These are phyloP conservation scores for Brachionus koreanus DNA, from an alignment of 1,140 invertebrate species.

Conservation along the genomic window DNA sequence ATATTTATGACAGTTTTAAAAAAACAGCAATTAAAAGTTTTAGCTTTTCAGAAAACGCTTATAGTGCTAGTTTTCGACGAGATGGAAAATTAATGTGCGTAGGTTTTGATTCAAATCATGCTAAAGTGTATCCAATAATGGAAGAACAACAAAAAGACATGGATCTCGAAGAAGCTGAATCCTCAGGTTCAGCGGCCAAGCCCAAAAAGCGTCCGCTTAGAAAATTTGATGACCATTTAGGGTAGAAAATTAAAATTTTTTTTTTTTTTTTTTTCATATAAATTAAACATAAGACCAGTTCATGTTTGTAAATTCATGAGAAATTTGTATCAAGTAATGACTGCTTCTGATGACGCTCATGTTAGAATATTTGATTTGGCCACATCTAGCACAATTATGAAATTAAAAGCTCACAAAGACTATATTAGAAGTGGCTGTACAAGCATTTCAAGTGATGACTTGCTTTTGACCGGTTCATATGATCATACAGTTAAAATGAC, in stretches of 20 bases:
- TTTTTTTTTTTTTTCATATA: slow-evolving; percentile 46
- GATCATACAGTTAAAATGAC: slow-evolving; percentile 84
- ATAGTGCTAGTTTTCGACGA: slow-evolving; percentile 74
- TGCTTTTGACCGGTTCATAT: slow-evolving; percentile 70
- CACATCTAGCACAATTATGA: slow-evolving; percentile 68
- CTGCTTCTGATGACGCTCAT: slow-evolving; percentile 90
- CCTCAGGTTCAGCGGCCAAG: background rate
- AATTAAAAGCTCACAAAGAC: slow-evolving; percentile 68
- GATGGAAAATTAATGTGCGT: slow-evolving; percentile 78
- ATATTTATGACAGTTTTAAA: slow-evolving; percentile 83
- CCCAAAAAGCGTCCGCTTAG: slow-evolving; percentile 33
- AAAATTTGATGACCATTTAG: slow-evolving; percentile 43
- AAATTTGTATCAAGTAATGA: slow-evolving; percentile 73
- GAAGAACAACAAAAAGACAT: slow-evolving; percentile 66
- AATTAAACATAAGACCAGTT: slow-evolving; percentile 63
- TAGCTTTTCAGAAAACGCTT: slow-evolving; percentile 78
- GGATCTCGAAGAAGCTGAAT: slow-evolving; percentile 55
- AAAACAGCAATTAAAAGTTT: slow-evolving; percentile 77
- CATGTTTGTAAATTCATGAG: slow-evolving; percentile 78
- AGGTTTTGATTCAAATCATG: slow-evolving; percentile 78
- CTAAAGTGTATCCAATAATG: slow-evolving; percentile 78
- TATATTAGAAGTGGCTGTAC: slow-evolving; percentile 54
- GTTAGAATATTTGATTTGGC: slow-evolving; percentile 82
- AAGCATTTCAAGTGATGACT: slow-evolving; percentile 50
- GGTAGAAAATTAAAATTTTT: background rate